Conservation (phyloP, 2,113 vertebrate genomes). For the Zosterops japonicus region DNA sequence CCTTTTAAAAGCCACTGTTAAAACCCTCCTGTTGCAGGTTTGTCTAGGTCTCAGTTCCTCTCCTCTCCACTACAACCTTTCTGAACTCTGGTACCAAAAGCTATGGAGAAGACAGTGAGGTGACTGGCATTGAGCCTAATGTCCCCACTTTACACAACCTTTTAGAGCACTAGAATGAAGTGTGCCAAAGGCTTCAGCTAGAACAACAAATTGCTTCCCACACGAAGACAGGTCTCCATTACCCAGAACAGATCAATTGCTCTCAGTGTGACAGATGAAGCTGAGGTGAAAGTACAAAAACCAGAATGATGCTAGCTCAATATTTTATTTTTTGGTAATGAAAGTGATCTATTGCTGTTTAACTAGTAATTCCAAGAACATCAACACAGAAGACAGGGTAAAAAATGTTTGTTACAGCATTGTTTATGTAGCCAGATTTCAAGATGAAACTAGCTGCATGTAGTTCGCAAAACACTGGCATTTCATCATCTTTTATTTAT, state of each 20-base stretch:
- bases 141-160: background rate
- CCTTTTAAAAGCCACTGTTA: background rate
- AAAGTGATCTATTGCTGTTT: slow-evolving; percentile 43
- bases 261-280: background rate
- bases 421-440: slow-evolving; percentile 54
- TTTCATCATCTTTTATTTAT: slow-evolving; percentile 72
- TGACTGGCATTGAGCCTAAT: background rate
- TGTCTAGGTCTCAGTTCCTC: background rate
- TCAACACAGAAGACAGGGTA: slow-evolving; percentile 11
- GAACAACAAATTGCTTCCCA: background rate
- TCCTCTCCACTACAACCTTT: background rate
- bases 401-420: slow-evolving; percentile 11
- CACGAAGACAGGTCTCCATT: background rate
- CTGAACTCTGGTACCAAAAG: background rate
- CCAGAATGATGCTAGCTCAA: background rate
- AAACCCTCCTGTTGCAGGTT: background rate
- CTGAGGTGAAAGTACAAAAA: background rate
- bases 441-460: slow-evolving; percentile 36
- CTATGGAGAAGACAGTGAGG: background rate
- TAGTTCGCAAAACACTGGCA: slow-evolving; percentile 26
- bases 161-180: background rate
- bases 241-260: slow-evolving; percentile 13
- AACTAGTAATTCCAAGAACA: slow-evolving; percentile 27
- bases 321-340: slow-evolving; percentile 28
- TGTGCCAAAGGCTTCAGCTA: background rate